These are phyloP conservation scores for Protobothrops mucrosquamatus DNA, from an alignment of 2,113 vertebrate genomes.

Conservation along the genomic window DNA sequence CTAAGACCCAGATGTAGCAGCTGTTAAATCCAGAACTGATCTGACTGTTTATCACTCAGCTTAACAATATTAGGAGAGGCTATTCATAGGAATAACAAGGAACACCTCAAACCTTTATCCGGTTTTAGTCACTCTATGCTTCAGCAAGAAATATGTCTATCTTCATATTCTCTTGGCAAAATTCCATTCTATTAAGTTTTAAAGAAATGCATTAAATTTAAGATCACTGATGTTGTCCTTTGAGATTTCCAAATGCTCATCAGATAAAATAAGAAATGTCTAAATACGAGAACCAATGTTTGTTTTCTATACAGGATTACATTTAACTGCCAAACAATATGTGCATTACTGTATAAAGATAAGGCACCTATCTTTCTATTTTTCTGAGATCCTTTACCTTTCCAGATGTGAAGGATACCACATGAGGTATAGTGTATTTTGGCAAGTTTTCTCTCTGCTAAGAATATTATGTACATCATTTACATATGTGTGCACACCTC, in stretches of 20 bases:
- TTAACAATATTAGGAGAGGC: background rate
- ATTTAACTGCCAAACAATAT: background rate
- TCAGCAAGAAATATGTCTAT: background rate
- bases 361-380: background rate
- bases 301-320: constrained; percentile 16
- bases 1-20: background rate
- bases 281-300: background rate
- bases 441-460: background rate
- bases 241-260: background rate
- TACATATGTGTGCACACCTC: background rate
- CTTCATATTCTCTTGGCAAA: background rate
- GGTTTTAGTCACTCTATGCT: background rate
- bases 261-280: background rate
- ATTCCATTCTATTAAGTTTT: background rate
- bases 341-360: background rate
- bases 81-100: background rate
- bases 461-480: background rate
- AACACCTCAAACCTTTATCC: background rate
- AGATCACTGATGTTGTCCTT: background rate
- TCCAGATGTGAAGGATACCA: background rate
- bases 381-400: constrained; percentile 6
- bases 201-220: background rate
- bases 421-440: background rate
- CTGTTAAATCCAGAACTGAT: background rate
- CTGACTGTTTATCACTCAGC: background rate